Evolutionary conservation across 1,140 invertebrate species (phyloP), one percentile per base, ranked within the genome.

Genomic region (Rhysida immarginata): DNA sequence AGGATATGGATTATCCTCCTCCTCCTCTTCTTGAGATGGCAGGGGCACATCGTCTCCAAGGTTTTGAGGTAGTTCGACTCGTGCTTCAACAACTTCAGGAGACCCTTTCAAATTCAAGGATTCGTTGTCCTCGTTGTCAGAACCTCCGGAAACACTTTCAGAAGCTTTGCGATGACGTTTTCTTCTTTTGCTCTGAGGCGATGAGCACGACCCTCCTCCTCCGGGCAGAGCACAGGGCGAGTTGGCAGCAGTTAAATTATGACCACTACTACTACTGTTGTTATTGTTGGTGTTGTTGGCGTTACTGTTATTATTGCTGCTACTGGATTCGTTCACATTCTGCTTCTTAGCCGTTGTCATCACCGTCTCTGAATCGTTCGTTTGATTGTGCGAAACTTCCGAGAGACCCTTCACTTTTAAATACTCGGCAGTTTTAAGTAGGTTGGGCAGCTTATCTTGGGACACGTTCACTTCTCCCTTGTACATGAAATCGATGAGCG

Each of bases 401-500:
- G 63, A 58, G n/a, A 66, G 56, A 21, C 65, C 65, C 59, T 66
- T 68, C 58, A 77, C 71, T 66, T 91, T 85, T 52, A 93, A 73
- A 52, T 82, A 85, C 63, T 90, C 86, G 0, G 87, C 88, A 0
- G 86, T 87, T 63, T 84, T 81, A 63, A 93, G 85, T 48, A 93
- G 74, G 11, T 80, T 80, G 23, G 82, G 76, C 0, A 92, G 72
- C 35, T 87, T 83, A 59, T 90, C 85, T 62, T 88, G 84, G 0
- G 80, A 80, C 1, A 92, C 85, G 53, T 83, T 84, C 52, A 92
- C 87, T 71, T 91, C 86, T 26, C 89, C 89, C 53, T 84, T 81
- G 72, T 92, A 92, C 86, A 92, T 93, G 61, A 93, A 93, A 69
- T 90, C 85, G 45, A 92, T 81, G 25, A 92, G 81, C 3, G 86